A percentile compares a stretch with the other conserved stretches of the same genome.
phyloP scores from a whole-genome alignment of 2,888 invertebrate species.

The Andrena dorsata region DNA sequence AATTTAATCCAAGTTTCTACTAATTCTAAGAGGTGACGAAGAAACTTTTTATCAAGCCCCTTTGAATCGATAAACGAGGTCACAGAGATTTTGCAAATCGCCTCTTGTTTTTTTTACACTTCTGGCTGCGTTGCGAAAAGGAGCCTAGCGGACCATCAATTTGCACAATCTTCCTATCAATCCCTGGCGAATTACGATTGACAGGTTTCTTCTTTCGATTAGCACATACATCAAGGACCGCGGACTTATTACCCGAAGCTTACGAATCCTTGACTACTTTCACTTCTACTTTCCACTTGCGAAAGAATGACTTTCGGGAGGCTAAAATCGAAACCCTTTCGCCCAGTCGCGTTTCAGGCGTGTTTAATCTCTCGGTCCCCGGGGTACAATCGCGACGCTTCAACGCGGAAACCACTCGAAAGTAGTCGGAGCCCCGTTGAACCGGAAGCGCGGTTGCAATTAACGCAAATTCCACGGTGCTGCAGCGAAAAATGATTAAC shows the following conservation, averaged over 20 bases:
- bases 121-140: no score
- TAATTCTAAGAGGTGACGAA: no score
- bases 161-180: conserved; percentile 16
- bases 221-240: conserved; percentile 13
- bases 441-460: conserved; percentile 11
- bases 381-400: background rate
- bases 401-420: background rate
- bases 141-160: no score
- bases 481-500: conserved; percentile 24
- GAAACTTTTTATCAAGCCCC: no score
- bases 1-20: no score
- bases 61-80: no score
- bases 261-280: conserved; percentile 29
- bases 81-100: no score
- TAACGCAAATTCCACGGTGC: background rate
- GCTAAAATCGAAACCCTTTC: background rate
- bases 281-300: conserved; percentile 23
- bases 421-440: background rate
- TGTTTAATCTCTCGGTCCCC: background rate
- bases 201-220: conserved; percentile 2
- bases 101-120: no score
- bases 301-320: background rate
- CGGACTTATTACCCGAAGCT: conserved; percentile 7
- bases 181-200: background rate
- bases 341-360: background rate